Conservation (phyloP, 2,888 invertebrate genomes). For the Vesta saturnalis region DNA sequence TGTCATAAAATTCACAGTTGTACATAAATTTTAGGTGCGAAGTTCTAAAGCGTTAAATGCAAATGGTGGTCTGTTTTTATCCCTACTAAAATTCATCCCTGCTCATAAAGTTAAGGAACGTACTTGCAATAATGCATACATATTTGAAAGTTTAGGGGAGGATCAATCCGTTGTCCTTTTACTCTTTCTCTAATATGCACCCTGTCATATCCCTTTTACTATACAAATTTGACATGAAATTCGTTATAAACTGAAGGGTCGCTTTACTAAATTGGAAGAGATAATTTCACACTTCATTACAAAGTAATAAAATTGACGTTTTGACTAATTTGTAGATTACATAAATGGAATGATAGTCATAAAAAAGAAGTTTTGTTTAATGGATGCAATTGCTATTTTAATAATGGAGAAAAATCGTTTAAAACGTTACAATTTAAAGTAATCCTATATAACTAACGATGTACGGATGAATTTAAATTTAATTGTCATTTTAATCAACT, state of each 20-base stretch:
- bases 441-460: too few species aligned
- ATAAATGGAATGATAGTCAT: too few species aligned
- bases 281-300: not conserved
- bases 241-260: slow-evolving; percentile 1
- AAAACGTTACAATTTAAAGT: too few species aligned
- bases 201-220: not conserved
- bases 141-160: not conserved
- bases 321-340: not conserved
- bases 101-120: not conserved
- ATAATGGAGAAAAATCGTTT: too few species aligned
- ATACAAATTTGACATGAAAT: not conserved
- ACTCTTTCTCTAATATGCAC: not conserved
- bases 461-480: too few species aligned
- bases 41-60: not conserved
- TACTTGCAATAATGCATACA: slow-evolving; percentile 1
- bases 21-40: not conserved
- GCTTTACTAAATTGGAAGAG: not conserved
- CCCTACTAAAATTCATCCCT: slow-evolving; percentile 1
- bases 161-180: not conserved
- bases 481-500: too few species aligned
- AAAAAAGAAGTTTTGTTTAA: too few species aligned
- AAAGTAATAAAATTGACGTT: not conserved
- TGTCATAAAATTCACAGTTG: not conserved
- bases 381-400: too few species aligned
- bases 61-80: not conserved